A percentile compares a stretch with the other conserved stretches of the same genome.
phyloP scores from a whole-genome alignment of 2,113 vertebrate genomes.

The Salvelinus fontinalis region DNA sequence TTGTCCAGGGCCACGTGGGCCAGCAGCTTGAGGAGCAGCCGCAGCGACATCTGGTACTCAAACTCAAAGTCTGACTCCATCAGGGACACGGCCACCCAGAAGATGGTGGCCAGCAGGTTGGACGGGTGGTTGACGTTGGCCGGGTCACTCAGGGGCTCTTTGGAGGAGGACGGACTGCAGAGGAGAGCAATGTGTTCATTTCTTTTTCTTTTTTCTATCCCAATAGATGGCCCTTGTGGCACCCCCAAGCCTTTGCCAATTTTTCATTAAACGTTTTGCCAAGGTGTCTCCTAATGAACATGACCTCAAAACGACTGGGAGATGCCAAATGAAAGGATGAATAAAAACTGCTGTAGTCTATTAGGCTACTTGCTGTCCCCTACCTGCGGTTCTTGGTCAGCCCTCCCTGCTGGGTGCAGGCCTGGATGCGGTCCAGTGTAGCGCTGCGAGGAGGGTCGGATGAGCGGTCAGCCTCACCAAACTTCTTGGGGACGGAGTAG shows the following conservation, averaged over 20 bases:
- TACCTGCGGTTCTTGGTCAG: slow-evolving; percentile 71
- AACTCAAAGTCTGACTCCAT: slow-evolving; percentile 99
- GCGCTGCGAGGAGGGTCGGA: slow-evolving; percentile 90
- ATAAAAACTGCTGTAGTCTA: too few relatives aligned
- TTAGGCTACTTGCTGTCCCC: not conserved
- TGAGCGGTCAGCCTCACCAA: slow-evolving; percentile 85
- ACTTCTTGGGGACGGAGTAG: slow-evolving; percentile 94
- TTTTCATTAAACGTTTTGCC: too few relatives aligned
- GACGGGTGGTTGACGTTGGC: slow-evolving; percentile 88
- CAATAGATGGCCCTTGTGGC: too few relatives aligned
- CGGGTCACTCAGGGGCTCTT: slow-evolving; percentile 79
- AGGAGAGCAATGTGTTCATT: too few relatives aligned
- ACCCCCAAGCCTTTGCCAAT: too few relatives aligned
- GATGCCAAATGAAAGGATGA: too few relatives aligned
- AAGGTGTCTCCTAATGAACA: too few relatives aligned
- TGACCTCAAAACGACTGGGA: too few relatives aligned
- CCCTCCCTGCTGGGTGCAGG: slow-evolving; percentile 82
- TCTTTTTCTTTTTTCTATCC: too few relatives aligned
- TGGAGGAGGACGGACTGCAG: slow-evolving; percentile 72
- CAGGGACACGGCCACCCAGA: slow-evolving; percentile 94
- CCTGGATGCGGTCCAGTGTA: slow-evolving; percentile 90
- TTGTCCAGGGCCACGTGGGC: slow-evolving; percentile 88
- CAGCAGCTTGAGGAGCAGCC: slow-evolving; percentile 88
- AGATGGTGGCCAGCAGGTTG: slow-evolving; percentile 91
- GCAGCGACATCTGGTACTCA: slow-evolving; percentile 93